A percentile compares a stretch with the other conserved stretches of the same genome.
Conservation (phyloP, 1,140 invertebrate species). For the Sitodiplosis mosellana region DNA sequence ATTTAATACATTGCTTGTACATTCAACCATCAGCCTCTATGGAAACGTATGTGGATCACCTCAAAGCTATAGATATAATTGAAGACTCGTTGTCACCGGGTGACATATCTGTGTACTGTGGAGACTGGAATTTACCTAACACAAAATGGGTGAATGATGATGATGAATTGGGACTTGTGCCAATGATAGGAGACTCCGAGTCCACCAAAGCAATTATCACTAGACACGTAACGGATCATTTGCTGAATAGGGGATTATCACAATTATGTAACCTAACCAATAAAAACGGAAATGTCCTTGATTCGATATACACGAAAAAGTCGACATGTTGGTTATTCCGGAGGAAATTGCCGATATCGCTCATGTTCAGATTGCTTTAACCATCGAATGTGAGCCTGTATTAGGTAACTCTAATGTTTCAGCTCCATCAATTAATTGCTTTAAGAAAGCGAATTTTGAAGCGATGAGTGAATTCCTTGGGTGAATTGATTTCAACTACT, state of each 20-base stretch:
- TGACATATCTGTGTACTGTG: not conserved
- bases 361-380: not conserved
- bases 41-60: not conserved
- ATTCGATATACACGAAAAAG: not conserved
- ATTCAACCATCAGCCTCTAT: not conserved
- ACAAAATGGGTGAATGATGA: not conserved
- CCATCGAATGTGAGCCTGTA: not conserved
- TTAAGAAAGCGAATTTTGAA: not conserved
- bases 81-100: not conserved
- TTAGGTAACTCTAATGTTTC: not conserved
- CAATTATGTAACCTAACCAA: not conserved
- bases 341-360: not conserved
- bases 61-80: not conserved
- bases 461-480: not conserved
- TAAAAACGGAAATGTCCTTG: not conserved
- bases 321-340: not conserved
- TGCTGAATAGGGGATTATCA: not conserved
- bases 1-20: not conserved
- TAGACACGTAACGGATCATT: not conserved
- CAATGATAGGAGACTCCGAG: not conserved
- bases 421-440: not conserved
- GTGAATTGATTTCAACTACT: not conserved
- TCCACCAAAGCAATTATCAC: not conserved
- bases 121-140: not conserved
- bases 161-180: not conserved